These are phyloP conservation scores for Cladopsammia gracilis DNA, from an alignment of 64 coral and sea anemone species.

Conservation along the genomic window DNA sequence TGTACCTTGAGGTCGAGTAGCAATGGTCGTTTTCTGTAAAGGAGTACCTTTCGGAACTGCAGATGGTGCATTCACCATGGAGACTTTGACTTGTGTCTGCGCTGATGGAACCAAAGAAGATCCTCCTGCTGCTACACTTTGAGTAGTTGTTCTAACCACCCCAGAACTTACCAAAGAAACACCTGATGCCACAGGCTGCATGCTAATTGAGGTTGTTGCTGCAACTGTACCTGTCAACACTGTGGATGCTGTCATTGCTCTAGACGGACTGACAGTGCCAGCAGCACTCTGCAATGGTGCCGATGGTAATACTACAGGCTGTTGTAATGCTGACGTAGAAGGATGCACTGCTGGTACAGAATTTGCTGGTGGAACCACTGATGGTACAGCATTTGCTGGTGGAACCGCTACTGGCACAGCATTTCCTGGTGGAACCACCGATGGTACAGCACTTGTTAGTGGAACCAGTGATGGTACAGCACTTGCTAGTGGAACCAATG, in stretches of 20 bases:
- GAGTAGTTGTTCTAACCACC: background rate
- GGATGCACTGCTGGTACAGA: background rate
- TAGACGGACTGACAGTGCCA: background rate
- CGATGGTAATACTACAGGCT: background rate
- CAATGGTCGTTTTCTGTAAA: slow-evolving; percentile 12
- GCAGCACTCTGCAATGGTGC: background rate
- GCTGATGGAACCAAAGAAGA: background rate
- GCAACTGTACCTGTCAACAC: background rate
- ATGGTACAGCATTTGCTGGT: background rate
- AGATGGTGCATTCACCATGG: background rate
- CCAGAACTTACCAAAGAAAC: background rate
- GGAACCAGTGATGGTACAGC: background rate
- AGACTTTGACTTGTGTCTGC: background rate
- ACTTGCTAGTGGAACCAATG: no score
- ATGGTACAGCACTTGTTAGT: background rate
- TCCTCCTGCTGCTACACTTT: background rate
- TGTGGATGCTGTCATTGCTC: background rate
- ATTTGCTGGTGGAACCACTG: no score
- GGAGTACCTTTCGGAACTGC: background rate
- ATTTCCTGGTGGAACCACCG: no score
- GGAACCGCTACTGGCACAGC: background rate
- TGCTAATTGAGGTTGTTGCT: background rate
- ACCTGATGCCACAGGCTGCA: background rate
- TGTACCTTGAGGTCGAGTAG: background rate
- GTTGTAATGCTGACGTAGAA: background rate